Base-by-base conservation (phyloP, 2,888 invertebrate species). In the Trissoscelio sp. region DNA sequence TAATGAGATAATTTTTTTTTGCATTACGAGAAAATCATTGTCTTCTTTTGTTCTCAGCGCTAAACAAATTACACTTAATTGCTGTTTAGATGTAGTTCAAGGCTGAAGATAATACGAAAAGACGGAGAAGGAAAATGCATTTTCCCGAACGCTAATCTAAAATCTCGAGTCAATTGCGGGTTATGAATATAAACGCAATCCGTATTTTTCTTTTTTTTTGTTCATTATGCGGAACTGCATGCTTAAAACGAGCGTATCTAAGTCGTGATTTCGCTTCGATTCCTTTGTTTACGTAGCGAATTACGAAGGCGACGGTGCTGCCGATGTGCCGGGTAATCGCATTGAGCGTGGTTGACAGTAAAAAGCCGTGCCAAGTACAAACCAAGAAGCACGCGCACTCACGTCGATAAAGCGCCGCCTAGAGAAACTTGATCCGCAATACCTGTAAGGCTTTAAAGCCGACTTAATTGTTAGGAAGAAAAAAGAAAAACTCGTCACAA, bases 31-130 rank as follows among this genome's bases (percentile, higher is more conserved):
- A 77, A 60, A 62, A 77, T 77, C 34, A 37, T 77, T 62, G 60
- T 62, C 22, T 69, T 55, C 37, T 20, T 39, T 69, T 62, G 62
- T 78, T 78, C 77, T 53, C 64, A 28, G 69, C 69, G 46, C 28
- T 60, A 51, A 77, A 78, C 64, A 64, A 70, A 78, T 78, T 64
- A 70, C 70, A 34, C 34, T 48, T 78, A 78, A 78, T 70, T 70
- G 70, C 55, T 20, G 70, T 70, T 78, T 57, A 78, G 70, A 78
- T 78, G 70, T 78, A 70, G 78, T 78, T 78, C 78, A 78, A 70
- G 78, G 78, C 57, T 78, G 57, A 18, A 55, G 70, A 70, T 66
- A 57, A 64, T 55, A 7, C 42, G 39, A 46, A 31, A 42, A 37
- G 16, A 3, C 28, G 66, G 28, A 39, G 72, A 48, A 11, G 48